Evolutionary conservation across 2,888 invertebrate genomes (phyloP).

Genomic region (Thymelicus lineola): DNA sequence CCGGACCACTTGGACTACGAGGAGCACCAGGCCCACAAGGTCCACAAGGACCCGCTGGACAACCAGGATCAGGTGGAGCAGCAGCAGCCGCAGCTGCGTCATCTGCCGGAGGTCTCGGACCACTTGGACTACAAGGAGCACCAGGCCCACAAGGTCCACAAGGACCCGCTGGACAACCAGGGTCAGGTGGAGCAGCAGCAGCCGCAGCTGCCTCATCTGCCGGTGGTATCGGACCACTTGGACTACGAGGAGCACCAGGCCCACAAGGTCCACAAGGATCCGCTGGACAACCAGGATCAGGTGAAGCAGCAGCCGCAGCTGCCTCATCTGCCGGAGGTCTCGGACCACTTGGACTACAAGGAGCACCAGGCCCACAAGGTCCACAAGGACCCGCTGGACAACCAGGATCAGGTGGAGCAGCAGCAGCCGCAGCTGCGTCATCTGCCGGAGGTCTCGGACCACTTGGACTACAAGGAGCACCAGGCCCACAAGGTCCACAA

Average conservation of each 20-base stretch:
- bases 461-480: neutral
- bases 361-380: too few relatives aligned
- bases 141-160: neutral
- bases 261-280: conserved; percentile 36
- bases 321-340: neutral
- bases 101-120: neutral
- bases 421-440: conserved; percentile 22
- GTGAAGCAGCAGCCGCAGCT: conserved; percentile 23
- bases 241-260: conserved; percentile 24
- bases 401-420: conserved; percentile 1
- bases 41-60: neutral
- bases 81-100: conserved; percentile 37
- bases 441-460: neutral
- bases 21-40: neutral
- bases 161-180: too few relatives aligned
- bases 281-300: conserved; percentile 31
- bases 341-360: conserved; percentile 25
- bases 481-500: neutral
- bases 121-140: conserved; percentile 23
- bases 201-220: too few relatives aligned
- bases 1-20: neutral
- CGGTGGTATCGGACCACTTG: conserved; percentile 9
- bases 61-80: neutral
- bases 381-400: too few relatives aligned
- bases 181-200: neutral